Base-by-base conservation (phyloP, 2,888 invertebrate species). In the Drosophila quinaria region DNA sequence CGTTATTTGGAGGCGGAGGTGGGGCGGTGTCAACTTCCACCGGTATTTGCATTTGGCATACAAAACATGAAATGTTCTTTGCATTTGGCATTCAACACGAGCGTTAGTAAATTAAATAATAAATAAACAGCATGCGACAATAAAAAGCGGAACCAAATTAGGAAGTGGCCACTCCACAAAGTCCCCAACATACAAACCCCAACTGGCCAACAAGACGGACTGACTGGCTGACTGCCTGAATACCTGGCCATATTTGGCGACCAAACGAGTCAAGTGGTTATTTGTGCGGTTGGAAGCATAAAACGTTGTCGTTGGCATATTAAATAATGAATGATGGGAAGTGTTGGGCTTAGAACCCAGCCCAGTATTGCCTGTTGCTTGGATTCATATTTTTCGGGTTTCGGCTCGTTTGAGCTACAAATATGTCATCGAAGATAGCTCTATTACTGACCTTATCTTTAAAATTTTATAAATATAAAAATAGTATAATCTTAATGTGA, bases 111-210 rank as follows among this genome's bases (percentile, higher is more conserved):
- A 85, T 88, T 88, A 86, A 85, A 79, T 88, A 85, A 84, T 85
- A 78, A 81, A 86, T 70, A 65, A 69, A 73, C 62, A 49, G 70
- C 51, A 73, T 70, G 81, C 51, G 82, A 80, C 86, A 76, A 65
- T 67, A 70, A 74, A 74, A 69, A 87, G 80, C 89, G 86, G 86
- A 86, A 86, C 86, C 86, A 86, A 86, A 89, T 86, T 86, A 77
- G 86, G 86, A 86, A 89, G 89, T 89, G 71, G 64, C 85, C 84
- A 78, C 73, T 61, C 70, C 80, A 70, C 72, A 70, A 37, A 58
- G 19, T 64, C 46, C 58, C 19, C 66, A 66, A 68, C 62, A 46
- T 22, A 37, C 62, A 46, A 25, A 37, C 41, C 52, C 65, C 80
- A 85, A 55, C 69, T 61, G 49, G 22, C 60, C 61, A 39, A 39